Conservation (phyloP, 2,888 invertebrate species). For the Agrotis segetum region DNA sequence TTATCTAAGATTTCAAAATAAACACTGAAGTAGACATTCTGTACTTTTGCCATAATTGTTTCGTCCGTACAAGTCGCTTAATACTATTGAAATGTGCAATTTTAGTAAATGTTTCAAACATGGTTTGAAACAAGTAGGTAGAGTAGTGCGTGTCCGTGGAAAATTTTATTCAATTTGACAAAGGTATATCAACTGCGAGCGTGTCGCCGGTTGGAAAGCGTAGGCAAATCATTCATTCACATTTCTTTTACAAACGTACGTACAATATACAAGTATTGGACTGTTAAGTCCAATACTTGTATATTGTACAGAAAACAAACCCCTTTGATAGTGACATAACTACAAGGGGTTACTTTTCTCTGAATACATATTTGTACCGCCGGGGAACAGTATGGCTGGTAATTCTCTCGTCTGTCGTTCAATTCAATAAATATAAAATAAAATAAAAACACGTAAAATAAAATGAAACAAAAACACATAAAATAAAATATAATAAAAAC, state of each 20-base stretch:
- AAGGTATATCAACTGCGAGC: conserved; percentile 16
- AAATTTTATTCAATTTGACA: conserved; percentile 18
- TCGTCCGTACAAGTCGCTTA: neutral
- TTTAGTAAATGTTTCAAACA: neutral
- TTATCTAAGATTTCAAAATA: neutral
- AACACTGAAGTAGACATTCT: conserved; percentile 1
- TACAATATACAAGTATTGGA: too few species aligned
- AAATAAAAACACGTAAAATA: too few species aligned
- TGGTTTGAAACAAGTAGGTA: too few species aligned
- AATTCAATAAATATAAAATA: too few species aligned
- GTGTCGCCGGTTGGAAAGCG: conserved; percentile 39
- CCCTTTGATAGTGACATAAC: too few species aligned
- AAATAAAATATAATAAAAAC: too few species aligned
- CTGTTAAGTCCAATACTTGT: neutral
- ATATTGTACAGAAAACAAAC: too few species aligned
- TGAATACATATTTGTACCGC: neutral
- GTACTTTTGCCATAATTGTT: neutral
- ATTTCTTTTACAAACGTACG: neutral
- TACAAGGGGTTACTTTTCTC: too few species aligned
- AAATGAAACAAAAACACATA: too few species aligned
- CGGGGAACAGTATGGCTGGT: neutral
- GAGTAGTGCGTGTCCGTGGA: neutral
- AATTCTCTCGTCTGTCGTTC: too few species aligned
- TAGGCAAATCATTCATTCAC: neutral
- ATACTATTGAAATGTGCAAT: neutral